A percentile compares a stretch with the other conserved stretches of the same genome.
Conservation (phyloP, 1,140 invertebrate species). For the Eupeodes corollae region DNA sequence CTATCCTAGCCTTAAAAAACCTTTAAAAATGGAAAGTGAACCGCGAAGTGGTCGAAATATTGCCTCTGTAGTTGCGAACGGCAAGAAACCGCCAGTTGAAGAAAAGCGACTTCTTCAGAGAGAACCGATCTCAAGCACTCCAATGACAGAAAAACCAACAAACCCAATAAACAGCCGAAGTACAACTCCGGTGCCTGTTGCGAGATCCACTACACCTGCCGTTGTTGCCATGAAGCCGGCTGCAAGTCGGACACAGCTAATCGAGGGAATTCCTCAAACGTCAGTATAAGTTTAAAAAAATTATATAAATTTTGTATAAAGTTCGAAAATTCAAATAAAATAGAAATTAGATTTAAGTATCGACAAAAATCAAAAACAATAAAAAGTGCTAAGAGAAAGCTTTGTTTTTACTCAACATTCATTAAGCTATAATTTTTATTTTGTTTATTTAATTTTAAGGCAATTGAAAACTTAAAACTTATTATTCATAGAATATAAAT, state of each 20-base stretch:
- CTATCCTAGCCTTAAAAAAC: conserved; percentile 5
- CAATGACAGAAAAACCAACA: neutral
- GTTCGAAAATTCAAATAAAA: too few relatives aligned
- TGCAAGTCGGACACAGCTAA: conserved; percentile 25
- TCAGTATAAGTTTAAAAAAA: conserved; percentile 32
- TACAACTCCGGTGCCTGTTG: conserved; percentile 27
- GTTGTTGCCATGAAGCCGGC: conserved; percentile 5
- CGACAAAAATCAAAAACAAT: too few relatives aligned
- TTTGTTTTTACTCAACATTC: too few relatives aligned
- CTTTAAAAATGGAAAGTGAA: conserved; percentile 7
- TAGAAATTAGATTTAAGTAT: neutral
- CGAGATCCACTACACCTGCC: conserved; percentile 18
- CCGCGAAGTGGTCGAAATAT: conserved; percentile 11
- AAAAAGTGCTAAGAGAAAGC: too few relatives aligned
- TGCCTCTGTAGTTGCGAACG: neutral
- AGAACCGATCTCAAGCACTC: conserved; percentile 22
- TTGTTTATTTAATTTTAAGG: too few relatives aligned
- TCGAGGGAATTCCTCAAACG: conserved; percentile 34
- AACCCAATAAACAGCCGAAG: conserved; percentile 19
- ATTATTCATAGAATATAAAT: too few relatives aligned
- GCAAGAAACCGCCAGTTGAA: conserved; percentile 14
- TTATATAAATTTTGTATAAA: neutral
- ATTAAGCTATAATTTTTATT: too few relatives aligned
- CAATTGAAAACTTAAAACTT: too few relatives aligned
- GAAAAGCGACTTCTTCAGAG: conserved; percentile 12